Conservation (phyloP, 2,113 vertebrate genomes). For the Nesospiza acunhae region DNA sequence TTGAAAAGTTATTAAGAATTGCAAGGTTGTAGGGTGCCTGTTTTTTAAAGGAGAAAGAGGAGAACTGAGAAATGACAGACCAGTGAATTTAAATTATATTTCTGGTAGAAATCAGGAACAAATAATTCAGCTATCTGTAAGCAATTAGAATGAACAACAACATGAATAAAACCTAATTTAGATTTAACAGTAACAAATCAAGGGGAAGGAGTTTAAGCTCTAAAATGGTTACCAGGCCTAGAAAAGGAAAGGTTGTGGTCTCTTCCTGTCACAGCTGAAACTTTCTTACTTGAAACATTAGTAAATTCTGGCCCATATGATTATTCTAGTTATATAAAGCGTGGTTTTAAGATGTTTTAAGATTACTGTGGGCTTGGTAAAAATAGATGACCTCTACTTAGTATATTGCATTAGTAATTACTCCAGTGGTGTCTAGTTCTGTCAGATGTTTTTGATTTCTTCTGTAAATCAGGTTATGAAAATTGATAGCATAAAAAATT, state of each 20-base stretch:
- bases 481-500: neutral
- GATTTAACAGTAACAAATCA: neutral
- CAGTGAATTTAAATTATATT: neutral
- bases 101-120: neutral
- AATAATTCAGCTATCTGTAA: neutral
- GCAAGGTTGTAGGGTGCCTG: neutral
- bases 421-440: neutral
- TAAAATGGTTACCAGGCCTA: neutral
- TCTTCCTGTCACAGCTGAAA: neutral
- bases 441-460: neutral
- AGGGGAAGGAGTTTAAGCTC: neutral
- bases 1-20: neutral
- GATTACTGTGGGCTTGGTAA: constrained; percentile 11
- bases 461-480: neutral
- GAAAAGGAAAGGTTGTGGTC: neutral
- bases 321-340: constrained; percentile 30
- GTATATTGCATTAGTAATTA: neutral
- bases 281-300: neutral
- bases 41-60: neutral
- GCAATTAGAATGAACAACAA: neutral
- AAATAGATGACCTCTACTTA: constrained; percentile 30
- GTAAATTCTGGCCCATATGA: neutral
- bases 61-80: neutral
- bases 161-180: neutral
- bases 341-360: neutral